Base-by-base conservation (phyloP, 2,113 vertebrate species). In the Bufo gargarizans region DNA sequence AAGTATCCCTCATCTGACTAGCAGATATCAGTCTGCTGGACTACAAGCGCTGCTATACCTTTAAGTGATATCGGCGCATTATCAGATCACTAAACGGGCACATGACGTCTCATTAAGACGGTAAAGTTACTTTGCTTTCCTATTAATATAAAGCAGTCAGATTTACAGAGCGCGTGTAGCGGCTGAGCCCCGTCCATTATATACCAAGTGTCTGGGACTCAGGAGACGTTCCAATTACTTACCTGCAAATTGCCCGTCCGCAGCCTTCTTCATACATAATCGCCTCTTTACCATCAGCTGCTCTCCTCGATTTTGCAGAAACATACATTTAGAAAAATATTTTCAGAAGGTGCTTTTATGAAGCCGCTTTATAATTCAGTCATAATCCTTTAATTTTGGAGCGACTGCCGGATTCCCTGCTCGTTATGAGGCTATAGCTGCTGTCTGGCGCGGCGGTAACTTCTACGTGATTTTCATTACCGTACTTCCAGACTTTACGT, bases 161-260 rank as follows among this genome's bases (percentile, higher is more conserved):
- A 78, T 65, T 78, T 49, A 69, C 10, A 12, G 59, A 3, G 59
- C 13, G 58, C 6, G 5, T 49, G 45, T 53, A 53, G 11, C 16
- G 20, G 47, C 74, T 19, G 22, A 11, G 59, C 43, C 59, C n/a
- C n/a, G n/a, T 13, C 76, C 13, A 55, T 67, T 78, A 79, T 63
- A 63, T 67, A 53, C 22, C 13, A 45, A 86, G 77, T 13, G 45
- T 8, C 47, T 20, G 50, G 20, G 22, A 12, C 85, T 6, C 1
- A 71, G n/a, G 16, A 77, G 85, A 67, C 85, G 79, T 61, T 53
- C 85, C 85, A 79, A 79, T 86, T 78, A 86, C 58, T 49, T 17
- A 45, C 8, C 19, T 63, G 53, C 56, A 63, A 65, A 86, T 86
- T 61, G 84, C 84, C 13, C 12, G 1, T n/a, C 7, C 74, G 67